A percentile compares a stretch with the other conserved stretches of the same genome.
Evolutionary conservation across 2,888 invertebrate genomes (phyloP).

Genomic region (Polia nebulosa): DNA sequence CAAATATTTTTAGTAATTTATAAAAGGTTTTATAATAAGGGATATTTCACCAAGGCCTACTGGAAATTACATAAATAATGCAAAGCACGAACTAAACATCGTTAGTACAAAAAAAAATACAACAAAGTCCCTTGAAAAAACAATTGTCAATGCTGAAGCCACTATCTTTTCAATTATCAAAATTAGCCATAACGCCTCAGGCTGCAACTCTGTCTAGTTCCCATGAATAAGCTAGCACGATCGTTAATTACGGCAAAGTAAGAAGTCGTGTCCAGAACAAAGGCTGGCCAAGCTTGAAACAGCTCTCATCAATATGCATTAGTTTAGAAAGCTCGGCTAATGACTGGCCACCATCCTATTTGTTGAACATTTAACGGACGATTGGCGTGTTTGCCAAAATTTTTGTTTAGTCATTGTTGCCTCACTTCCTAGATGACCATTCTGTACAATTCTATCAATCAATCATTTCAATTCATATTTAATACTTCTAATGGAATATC

Average conservation of each 20-base stretch:
- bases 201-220: slow-evolving; percentile 34
- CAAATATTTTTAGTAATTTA: no score
- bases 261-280: slow-evolving; percentile 61
- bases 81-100: background rate
- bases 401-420: slow-evolving; percentile 14
- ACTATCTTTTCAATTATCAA: slow-evolving; percentile 27
- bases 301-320: slow-evolving; percentile 60
- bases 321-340: slow-evolving; percentile 58
- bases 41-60: no score
- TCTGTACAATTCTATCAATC: background rate
- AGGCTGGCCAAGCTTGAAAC: slow-evolving; percentile 21
- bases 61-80: slow-evolving; percentile 10
- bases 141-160: slow-evolving; percentile 14
- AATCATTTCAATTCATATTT: background rate
- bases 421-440: background rate
- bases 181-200: slow-evolving; percentile 41
- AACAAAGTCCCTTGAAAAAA: background rate
- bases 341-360: slow-evolving; percentile 38
- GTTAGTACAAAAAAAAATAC: background rate
- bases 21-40: no score
- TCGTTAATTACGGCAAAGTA: slow-evolving; percentile 48
- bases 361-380: slow-evolving; percentile 31
- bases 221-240: slow-evolving; percentile 54
- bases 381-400: slow-evolving; percentile 10
- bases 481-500: background rate